These are phyloP conservation scores for Lethocerus indicus DNA, from an alignment of 1,140 invertebrate species.

Conservation along the genomic window DNA sequence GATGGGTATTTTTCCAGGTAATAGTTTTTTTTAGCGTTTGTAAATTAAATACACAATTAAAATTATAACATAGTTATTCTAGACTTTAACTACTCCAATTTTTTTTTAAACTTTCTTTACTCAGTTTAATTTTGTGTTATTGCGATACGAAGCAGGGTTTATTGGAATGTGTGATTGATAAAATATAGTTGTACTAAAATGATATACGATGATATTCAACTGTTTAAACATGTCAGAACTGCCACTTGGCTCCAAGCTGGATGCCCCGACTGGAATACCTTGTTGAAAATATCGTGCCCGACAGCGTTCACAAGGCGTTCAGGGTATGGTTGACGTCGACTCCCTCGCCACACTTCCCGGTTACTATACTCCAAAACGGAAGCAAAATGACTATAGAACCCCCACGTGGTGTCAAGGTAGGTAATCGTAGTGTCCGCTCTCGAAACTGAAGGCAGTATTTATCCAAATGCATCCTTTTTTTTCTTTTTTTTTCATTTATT, in stretches of 20 bases:
- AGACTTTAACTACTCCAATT: too few relatives aligned
- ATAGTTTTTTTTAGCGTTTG: conserved; percentile 5
- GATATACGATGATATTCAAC: neutral
- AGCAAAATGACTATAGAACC: conserved; percentile 57
- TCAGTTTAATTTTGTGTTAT: neutral
- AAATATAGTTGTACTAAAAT: neutral
- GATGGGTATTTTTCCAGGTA: conserved; percentile 46
- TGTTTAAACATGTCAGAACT: conserved; percentile 34
- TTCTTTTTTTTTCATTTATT: too few relatives aligned
- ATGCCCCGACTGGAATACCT: conserved; percentile 41
- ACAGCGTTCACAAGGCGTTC: conserved; percentile 37
- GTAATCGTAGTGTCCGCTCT: too few relatives aligned
- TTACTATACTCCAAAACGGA: conserved; percentile 49
- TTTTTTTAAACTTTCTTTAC: too few relatives aligned
- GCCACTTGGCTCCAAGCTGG: conserved; percentile 55
- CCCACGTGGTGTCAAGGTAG: conserved; percentile 38
- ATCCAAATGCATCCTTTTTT: too few relatives aligned
- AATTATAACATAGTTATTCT: too few relatives aligned
- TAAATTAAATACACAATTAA: too few relatives aligned
- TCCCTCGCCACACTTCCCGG: conserved; percentile 43
- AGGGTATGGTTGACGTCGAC: conserved; percentile 57
- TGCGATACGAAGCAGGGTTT: neutral
- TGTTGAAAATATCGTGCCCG: conserved; percentile 32
- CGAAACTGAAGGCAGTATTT: too few relatives aligned
- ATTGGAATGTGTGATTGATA: neutral